Conservation (phyloP, 2,113 vertebrate genomes). For the Saguinus midas region DNA sequence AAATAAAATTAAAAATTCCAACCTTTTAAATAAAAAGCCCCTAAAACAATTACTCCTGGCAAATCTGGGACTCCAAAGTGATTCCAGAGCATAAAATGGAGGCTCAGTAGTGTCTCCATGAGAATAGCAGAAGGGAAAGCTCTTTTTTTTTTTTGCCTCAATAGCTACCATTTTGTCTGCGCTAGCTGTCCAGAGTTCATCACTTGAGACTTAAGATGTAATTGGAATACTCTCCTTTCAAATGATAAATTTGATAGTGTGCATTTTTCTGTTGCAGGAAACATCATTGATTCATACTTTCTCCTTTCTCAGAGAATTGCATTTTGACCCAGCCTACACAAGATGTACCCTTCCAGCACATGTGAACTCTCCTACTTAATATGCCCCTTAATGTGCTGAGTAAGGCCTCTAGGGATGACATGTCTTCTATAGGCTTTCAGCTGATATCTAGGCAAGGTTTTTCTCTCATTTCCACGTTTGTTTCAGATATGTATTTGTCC, state of each 20-base stretch:
- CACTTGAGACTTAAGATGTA: neutral
- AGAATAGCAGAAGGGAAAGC: neutral
- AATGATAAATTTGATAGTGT: neutral
- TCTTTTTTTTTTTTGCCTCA: neutral
- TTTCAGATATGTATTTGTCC: neutral
- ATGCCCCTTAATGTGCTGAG: neutral
- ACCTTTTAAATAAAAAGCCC: neutral
- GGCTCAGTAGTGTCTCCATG: neutral
- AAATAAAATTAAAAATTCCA: neutral
- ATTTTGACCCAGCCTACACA: neutral
- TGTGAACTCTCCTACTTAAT: neutral
- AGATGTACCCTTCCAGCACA: neutral
- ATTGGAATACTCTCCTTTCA: neutral
- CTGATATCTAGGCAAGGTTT: neutral
- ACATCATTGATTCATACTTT: neutral
- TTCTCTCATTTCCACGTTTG: neutral
- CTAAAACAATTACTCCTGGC: neutral
- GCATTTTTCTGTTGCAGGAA: neutral
- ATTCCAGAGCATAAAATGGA: neutral
- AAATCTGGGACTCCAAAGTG: neutral
- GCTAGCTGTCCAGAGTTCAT: neutral
- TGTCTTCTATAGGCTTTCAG: neutral
- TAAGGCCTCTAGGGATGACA: neutral
- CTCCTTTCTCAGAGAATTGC: neutral
- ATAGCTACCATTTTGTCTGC: neutral